Base-by-base conservation (phyloP, 2,888 invertebrate species). In the Dryobota labecula region DNA sequence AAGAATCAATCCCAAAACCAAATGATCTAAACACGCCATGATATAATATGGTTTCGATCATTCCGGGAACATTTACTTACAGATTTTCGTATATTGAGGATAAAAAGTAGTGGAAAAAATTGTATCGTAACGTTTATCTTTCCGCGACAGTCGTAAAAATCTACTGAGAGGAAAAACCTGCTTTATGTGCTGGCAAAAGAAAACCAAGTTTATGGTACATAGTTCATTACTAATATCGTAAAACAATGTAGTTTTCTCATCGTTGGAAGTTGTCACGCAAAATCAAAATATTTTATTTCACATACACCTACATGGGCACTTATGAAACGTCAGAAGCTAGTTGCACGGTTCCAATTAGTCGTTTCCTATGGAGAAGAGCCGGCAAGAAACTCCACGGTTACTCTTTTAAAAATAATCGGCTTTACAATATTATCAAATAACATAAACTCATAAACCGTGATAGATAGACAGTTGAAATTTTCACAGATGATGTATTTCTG, bases 171-270 rank as follows among this genome's bases (percentile, higher is more conserved):
- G 82, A 77, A 79, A 67, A 67, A 43, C 72, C 63, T 72, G 81
- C 72, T 79, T 79, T 80, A 81, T 79, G 77, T 67, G n/a, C 67
- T 67, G 81, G 81, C 53, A 81, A 81, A 72, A 76, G 56, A 76
- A 70, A 76, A 49, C 38, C 63, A 45, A 69, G 33, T 70, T 78
- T 78, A 80, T 66, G 58, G 11, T n/a, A 57, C 45, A 78, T 66
- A 70, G 77, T 71, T 62, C 70, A 62, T 70, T 78, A 58, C 56
- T 61, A 47, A 70, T 67, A 41, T 65, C 82, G 58, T 81, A 76
- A 81, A 76, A 76, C 47, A 30, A 54, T 68, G 13, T 75, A 80
- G 69, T 75, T 75, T 75, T 61, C 47, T 64, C 1, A n/a, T 63
- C 27, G 43, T 30, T 38, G 41, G 43, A 4, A 38, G 27, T 27